These are phyloP conservation scores for Ophioderma brevispina DNA, from an alignment of 35 echinoderm and acorn worm genomes.

Conservation along the genomic window DNA sequence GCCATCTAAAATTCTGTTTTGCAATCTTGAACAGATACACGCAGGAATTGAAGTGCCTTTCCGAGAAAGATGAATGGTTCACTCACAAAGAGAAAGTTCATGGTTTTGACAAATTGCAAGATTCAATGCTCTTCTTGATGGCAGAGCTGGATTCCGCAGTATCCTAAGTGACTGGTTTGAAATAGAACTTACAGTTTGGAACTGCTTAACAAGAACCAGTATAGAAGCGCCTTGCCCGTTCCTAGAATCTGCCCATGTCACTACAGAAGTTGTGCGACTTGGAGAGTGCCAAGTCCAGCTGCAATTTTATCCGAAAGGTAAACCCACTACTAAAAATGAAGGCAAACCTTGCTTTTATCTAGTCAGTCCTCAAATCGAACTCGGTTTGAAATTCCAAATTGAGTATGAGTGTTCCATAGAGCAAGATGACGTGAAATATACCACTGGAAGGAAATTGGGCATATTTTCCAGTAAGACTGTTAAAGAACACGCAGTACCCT, in stretches of 20 bases:
- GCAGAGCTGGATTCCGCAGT: neutral
- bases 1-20: neutral
- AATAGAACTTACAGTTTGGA: neutral
- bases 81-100: neutral
- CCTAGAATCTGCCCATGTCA: neutral
- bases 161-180: neutral
- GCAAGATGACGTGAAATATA: neutral
- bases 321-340: neutral
- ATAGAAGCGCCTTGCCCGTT: neutral
- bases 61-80: neutral
- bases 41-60: neutral
- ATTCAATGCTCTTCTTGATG: neutral
- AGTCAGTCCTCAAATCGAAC: neutral
- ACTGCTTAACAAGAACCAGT: neutral
- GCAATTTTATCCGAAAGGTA: neutral
- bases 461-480: neutral
- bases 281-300: neutral
- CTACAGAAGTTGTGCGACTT: neutral
- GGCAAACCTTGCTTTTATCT: neutral
- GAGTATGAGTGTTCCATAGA: neutral
- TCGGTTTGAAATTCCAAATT: neutral
- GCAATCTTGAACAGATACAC: neutral
- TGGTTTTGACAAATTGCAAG: neutral
- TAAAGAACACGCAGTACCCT: neutral
- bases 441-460: neutral